These are phyloP conservation scores for Synanthedon formicaeformis DNA, from an alignment of 2,888 invertebrate genomes.

Conservation along the genomic window DNA sequence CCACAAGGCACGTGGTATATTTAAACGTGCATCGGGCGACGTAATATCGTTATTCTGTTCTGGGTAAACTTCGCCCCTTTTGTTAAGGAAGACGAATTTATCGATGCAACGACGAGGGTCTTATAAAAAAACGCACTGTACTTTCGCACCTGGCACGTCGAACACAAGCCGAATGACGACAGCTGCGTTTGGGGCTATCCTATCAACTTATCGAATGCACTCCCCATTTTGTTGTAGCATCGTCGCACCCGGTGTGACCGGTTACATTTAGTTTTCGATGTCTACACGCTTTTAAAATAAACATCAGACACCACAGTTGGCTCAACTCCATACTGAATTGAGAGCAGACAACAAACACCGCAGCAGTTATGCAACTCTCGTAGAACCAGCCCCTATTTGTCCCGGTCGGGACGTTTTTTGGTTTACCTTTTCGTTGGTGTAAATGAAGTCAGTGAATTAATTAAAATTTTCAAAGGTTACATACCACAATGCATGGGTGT, in stretches of 20 bases:
- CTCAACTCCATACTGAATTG: conserved; percentile 13
- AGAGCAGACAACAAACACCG: conserved; percentile 3
- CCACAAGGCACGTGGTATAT: background rate
- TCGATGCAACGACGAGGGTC: background rate
- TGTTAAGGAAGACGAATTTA: no score
- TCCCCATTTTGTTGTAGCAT: background rate
- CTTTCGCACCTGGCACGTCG: background rate
- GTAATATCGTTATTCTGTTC: no score
- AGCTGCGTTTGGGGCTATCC: background rate
- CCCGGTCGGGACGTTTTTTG: no score
- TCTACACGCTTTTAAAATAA: background rate
- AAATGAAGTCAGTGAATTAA: no score
- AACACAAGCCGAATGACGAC: background rate
- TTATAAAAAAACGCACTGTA: conserved; percentile 2
- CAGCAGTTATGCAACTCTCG: conserved; percentile 5
- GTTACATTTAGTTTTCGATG: background rate
- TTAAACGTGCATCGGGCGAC: no score
- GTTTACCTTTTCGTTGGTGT: no score
- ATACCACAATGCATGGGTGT: conserved; percentile 1
- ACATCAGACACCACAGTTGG: conserved; percentile 8
- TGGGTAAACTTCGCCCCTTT: no score
- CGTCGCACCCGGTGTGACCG: background rate
- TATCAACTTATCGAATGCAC: background rate
- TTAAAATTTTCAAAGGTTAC: no score
- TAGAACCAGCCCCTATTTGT: background rate